phyloP scores from a whole-genome alignment of 1,140 invertebrate species.

The Scaptomyza hsui region DNA sequence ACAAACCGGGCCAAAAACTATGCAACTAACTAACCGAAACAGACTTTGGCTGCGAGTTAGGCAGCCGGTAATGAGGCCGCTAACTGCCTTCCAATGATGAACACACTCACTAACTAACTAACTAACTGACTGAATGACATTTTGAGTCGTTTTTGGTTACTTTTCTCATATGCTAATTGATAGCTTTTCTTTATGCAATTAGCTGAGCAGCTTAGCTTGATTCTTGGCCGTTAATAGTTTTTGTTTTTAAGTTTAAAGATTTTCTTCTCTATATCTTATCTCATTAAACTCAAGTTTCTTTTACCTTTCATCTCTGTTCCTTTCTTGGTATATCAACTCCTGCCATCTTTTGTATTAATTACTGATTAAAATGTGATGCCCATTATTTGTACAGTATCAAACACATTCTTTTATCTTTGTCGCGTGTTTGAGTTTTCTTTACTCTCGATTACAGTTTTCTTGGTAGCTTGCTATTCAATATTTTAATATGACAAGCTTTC shows the following conservation, averaged over 20 bases:
- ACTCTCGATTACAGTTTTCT: slow-evolving; percentile 6
- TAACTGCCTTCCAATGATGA: slow-evolving; percentile 54
- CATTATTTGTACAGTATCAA: slow-evolving; percentile 1
- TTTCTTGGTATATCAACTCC: not conserved
- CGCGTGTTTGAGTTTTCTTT: not conserved
- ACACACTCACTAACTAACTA: slow-evolving; percentile 20
- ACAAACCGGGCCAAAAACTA: slow-evolving; percentile 65
- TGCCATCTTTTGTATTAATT: not conserved
- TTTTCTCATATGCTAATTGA: slow-evolving; percentile 53
- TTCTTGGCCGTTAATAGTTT: slow-evolving; percentile 15
- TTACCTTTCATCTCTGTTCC: not conserved
- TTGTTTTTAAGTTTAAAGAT: too few species aligned
- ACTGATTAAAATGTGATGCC: slow-evolving; percentile 2
- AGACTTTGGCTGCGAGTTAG: slow-evolving; percentile 44
- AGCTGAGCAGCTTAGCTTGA: slow-evolving; percentile 4
- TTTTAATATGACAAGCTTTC: slow-evolving; percentile 75
- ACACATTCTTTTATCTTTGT: not conserved
- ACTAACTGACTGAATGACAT: not conserved
- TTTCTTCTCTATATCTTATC: not conserved
- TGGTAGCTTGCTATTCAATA: slow-evolving; percentile 65
- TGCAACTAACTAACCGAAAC: slow-evolving; percentile 55
- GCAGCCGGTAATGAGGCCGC: slow-evolving; percentile 62
- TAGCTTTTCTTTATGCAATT: slow-evolving; percentile 29
- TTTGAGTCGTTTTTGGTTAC: not conserved
- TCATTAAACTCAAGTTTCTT: not conserved